Conservation (phyloP, 2,113 vertebrate species). For the Arizona elegans region DNA sequence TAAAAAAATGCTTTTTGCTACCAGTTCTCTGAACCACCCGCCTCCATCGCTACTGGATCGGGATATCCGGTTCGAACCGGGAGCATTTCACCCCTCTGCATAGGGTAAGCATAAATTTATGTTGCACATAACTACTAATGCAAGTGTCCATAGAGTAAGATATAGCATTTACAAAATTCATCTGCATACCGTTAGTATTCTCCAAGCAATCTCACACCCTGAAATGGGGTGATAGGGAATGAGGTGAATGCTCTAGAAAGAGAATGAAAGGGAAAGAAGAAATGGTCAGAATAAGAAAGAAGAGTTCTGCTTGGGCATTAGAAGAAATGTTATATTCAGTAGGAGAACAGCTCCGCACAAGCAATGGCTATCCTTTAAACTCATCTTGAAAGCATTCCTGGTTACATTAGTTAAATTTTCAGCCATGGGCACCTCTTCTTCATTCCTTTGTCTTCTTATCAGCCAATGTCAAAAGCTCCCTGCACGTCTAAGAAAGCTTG, state of each 20-base stretch:
- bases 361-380: background rate
- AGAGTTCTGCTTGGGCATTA: background rate
- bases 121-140: background rate
- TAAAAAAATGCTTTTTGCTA: too few species aligned
- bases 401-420: background rate
- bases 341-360: background rate
- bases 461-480: background rate
- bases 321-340: background rate
- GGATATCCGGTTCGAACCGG: too few species aligned
- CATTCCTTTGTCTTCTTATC: background rate
- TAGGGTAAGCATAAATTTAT: background rate
- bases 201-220: background rate
- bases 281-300: background rate
- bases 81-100: too few species aligned
- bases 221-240: background rate
- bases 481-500: background rate
- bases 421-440: background rate
- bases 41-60: too few species aligned
- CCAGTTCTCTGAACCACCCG: too few species aligned
- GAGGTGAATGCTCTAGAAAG: background rate
- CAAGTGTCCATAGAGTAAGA: background rate
- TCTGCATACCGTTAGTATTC: background rate
- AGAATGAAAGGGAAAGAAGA: background rate
- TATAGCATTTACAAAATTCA: background rate
- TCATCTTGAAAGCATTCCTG: background rate